Evolutionary conservation across 1,140 invertebrate genomes (phyloP).

Genomic region (Euwallacea fornicatus): DNA sequence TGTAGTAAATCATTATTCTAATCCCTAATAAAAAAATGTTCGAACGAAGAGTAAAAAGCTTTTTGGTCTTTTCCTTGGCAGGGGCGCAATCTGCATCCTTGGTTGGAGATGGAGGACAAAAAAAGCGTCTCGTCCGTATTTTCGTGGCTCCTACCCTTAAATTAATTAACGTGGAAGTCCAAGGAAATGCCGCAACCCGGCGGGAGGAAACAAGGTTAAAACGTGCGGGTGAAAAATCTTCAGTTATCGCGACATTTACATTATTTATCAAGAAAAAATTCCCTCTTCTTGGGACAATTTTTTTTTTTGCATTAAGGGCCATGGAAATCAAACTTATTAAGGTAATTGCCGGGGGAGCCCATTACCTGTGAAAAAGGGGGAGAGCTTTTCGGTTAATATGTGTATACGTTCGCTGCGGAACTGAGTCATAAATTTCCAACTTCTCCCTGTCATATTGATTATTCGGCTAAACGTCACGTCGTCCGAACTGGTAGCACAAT

Average conservation of each 20-base stretch:
- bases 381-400: no score
- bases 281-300: neutral
- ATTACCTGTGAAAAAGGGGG: no score
- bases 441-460: slow-evolving; percentile 14
- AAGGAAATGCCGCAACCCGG: neutral
- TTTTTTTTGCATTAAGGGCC: neutral
- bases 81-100: no score
- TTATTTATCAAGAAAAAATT: slow-evolving; percentile 13
- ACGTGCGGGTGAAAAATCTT: slow-evolving; percentile 8
- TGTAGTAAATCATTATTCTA: no score
- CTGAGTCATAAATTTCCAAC: slow-evolving; percentile 4
- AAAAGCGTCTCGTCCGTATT: neutral
- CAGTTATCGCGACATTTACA: neutral
- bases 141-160: slow-evolving; percentile 1
- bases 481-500: slow-evolving; percentile 12
- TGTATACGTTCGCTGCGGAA: neutral
- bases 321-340: neutral
- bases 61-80: no score
- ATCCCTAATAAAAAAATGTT: no score
- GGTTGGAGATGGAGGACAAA: neutral
- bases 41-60: no score
- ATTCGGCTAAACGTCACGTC: slow-evolving; percentile 11
- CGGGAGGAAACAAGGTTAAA: slow-evolving; percentile 5
- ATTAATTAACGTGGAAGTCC: slow-evolving; percentile 13
- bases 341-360: no score